Evolutionary conservation across 2,113 vertebrate genomes (phyloP), one percentile per base, ranked within the genome.

Genomic region (Telmatochromis sp.): DNA sequence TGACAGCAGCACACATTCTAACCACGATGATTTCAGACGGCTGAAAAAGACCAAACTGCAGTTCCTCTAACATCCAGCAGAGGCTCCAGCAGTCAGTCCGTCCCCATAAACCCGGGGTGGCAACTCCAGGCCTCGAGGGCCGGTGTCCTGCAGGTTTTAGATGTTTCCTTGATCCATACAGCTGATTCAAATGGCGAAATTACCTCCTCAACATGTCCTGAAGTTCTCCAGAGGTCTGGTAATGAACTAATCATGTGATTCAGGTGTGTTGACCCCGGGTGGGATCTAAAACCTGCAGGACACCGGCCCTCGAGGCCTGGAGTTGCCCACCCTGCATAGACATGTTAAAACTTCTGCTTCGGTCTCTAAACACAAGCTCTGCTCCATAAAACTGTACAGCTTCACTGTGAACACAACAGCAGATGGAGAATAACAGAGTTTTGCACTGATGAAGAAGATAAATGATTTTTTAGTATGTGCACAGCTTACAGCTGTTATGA

Each of bases 141-240:
- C 3, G 0, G 57, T 4, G 14, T 31, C 26, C 26, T 60, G 57
- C 57, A 60, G 57, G 26, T 9, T 31, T 60, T 6, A 60, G 57
- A 60, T 31, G 14, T 1, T 0, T 15, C 0, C 55, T 4, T 31
- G 1, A 17, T 60, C 57, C 57, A 60, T 3, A 60, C 26, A 17
- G 57, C 14, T 3, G 26, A 17, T 31, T 60, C 0, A 31, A 60
- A 1, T 1, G 26, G 8, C 3, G 0, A 60, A 60, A 60, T 10
- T 0, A 60, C 0, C 26, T 60, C 26, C 8, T 3, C 26, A 17
- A 60, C 57, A 31, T 6, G 14, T 31, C 57, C 1, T 60, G 57
- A 10, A 31, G 57, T 1, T 60, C 26, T 6, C 0, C 26, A 60
- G 57, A 10, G 57, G 57, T 0, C 57, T 60, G 26, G 8, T 3